Evolutionary conservation across 2,797 vertebrate species (phyloP), one percentile per base, ranked within the genome.

Genomic region (Bovichtus diacanthus): DNA sequence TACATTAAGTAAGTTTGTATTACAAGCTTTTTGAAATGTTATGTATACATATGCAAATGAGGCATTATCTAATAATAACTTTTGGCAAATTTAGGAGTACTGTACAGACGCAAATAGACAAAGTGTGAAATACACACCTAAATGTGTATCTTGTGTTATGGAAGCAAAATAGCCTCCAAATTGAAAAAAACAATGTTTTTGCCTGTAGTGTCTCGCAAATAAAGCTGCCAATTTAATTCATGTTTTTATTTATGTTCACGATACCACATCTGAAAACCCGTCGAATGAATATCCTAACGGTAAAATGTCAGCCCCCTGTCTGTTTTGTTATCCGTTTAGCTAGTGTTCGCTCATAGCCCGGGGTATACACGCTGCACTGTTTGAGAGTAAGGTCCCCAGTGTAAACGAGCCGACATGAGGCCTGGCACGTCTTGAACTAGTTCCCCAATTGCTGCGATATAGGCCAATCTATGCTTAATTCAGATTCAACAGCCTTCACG

Each of bases 401-500:
- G 86, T 85, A 76, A 80, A 53, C 62, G 62, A 85, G 86, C 65
- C 85, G 77, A 81, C 89, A 83, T 88, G 89, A 84, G 81, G 58
- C 74, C 68, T 77, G 90, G 87, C 92, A 91, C 78, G 83, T 91
- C 87, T 88, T 91, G 88, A 93, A 92, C 84, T 89, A 92, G 73
- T 90, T 92, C 82, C 81, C 89, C 27, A 64, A 78, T 74, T 74
- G 72, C 87, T 85, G 85, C 84, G 93, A 95, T 95, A 93, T 94
- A 94, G 94, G 93, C 91, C 93, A 95, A 94, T 94, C 93, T 94
- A 94, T 92, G 92, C 93, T 94, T 94, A 93, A 92, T 93, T 94
- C 90, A 92, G 86, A 93, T 91, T 92, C 89, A 84, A 70, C 86
- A 84, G 85, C 83, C 84, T 87, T 86, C 79, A 85, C 68, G 63